Conservation (phyloP, 1,140 invertebrate species). For the Drosophila sproati region DNA sequence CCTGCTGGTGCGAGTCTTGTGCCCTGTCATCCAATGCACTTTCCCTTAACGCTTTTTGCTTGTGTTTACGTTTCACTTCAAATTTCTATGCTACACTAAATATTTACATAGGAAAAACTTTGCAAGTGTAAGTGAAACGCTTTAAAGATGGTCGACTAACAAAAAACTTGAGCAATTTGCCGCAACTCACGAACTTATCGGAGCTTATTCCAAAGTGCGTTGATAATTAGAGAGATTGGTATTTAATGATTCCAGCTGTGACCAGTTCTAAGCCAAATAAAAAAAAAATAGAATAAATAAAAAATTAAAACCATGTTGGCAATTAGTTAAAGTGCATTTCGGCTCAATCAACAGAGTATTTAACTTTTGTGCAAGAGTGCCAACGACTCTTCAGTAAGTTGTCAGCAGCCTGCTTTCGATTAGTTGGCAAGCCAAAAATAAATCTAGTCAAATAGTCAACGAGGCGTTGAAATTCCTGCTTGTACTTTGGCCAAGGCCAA, state of each 20-base stretch:
- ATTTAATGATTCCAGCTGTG: constrained; percentile 38
- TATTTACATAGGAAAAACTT: constrained; percentile 75
- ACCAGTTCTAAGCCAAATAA: background rate
- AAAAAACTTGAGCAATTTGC: constrained; percentile 45
- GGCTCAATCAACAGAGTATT: background rate
- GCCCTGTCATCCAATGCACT: constrained; percentile 64
- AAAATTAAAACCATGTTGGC: background rate
- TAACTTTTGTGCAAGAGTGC: too few relatives aligned
- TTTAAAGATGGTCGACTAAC: constrained; percentile 46
- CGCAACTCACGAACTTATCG: constrained; percentile 57
- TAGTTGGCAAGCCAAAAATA: too few relatives aligned
- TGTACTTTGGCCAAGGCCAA: too few relatives aligned
- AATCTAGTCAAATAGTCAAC: too few relatives aligned
- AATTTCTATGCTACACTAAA: constrained; percentile 78
- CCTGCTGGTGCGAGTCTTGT: constrained; percentile 3
- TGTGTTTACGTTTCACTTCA: constrained; percentile 79
- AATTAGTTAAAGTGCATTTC: constrained; percentile 21
- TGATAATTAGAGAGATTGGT: constrained; percentile 37
- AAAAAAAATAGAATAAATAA: background rate
- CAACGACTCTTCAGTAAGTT: too few relatives aligned
- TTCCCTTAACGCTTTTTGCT: constrained; percentile 66
- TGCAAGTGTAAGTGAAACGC: constrained; percentile 66
- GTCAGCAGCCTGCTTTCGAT: too few relatives aligned
- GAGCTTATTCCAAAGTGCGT: constrained; percentile 16
- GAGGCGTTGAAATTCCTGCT: too few relatives aligned